Evolutionary conservation across 2,888 invertebrate genomes (phyloP).

Genomic region (Euzetes globulus): DNA sequence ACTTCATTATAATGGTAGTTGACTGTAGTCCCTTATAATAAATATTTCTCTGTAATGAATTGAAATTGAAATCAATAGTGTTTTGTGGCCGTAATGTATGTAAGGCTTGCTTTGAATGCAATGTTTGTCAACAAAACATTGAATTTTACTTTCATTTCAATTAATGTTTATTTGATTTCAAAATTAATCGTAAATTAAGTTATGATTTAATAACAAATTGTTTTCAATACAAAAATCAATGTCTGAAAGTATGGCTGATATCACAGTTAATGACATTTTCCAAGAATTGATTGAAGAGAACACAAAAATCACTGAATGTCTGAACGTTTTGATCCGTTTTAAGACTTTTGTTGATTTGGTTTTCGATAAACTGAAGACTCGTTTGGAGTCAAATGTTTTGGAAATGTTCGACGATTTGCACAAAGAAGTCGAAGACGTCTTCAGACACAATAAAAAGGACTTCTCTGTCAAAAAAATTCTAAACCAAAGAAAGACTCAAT

Average conservation of each 20-base stretch:
- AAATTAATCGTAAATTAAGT: too few relatives aligned
- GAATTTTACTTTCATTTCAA: too few relatives aligned
- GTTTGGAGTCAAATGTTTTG: neutral
- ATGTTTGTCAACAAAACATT: too few relatives aligned
- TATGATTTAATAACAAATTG: too few relatives aligned
- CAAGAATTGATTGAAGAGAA: neutral
- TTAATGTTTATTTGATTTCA: too few relatives aligned
- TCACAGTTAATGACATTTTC: neutral
- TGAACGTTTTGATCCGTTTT: neutral
- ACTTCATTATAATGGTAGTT: too few relatives aligned
- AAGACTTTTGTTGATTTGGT: neutral
- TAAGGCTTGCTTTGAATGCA: too few relatives aligned
- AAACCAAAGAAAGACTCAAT: neutral
- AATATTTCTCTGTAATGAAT: too few relatives aligned
- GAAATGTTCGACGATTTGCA: neutral
- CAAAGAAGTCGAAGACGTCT: neutral
- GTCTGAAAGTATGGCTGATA: neutral
- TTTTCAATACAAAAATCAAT: too few relatives aligned
- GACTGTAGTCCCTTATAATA: too few relatives aligned
- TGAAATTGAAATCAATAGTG: too few relatives aligned
- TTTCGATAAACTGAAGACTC: neutral
- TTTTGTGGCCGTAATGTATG: too few relatives aligned
- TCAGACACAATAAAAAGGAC: neutral
- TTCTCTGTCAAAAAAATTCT: neutral
- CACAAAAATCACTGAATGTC: neutral